Evolutionary conservation across 2,888 invertebrate genomes (phyloP), one percentile per base, ranked within the genome.

Genomic region (Agonopterix subpropinquella): DNA sequence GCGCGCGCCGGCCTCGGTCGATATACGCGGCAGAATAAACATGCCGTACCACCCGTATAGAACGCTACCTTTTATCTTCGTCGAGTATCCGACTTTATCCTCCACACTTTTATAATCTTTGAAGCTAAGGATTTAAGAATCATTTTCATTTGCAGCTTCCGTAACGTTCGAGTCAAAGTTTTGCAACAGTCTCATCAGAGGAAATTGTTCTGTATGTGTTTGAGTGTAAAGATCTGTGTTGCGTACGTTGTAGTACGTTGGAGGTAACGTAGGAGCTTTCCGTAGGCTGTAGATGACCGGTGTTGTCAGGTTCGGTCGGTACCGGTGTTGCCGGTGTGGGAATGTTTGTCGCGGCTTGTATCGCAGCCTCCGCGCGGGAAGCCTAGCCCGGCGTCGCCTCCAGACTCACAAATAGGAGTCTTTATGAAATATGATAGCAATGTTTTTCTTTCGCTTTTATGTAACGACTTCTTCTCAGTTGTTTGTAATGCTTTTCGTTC

Each of bases 1-100:
- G 78, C 79, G 80, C 79, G 76, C 78, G 78, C 77, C 64, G 56
- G 63, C 62, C 76, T 61, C 78, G 87, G 84, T 88, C 87, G 87
- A 88, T 87, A 88, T 76, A 80, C 82, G 82, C 78, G 81, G 77
- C 79, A 85, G 87, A 85, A 86, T 83, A 86, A 88, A 87, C 87
- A 87, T 78, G 70, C 77, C 80, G 82, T 81, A 82, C 83, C 71
- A 74, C 72, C 65, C 39, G 45, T 46, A 43, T 43, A 49, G 37
- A 45, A 45, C 36, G 15, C 41, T 43, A 41, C 42, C 49, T 36
- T 48, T 39, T 48, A 44, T 41, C 41, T 45, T 44, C 35, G 18
- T 41, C 44, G 11, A 41, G 45, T 48, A 28, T n/a, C 8, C 44
- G 15, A 9, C 39, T 39, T 39, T 28, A 28, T 4, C 4, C 28